Conservation (phyloP, 1,140 invertebrate species). For the Drosophila triauraria region DNA sequence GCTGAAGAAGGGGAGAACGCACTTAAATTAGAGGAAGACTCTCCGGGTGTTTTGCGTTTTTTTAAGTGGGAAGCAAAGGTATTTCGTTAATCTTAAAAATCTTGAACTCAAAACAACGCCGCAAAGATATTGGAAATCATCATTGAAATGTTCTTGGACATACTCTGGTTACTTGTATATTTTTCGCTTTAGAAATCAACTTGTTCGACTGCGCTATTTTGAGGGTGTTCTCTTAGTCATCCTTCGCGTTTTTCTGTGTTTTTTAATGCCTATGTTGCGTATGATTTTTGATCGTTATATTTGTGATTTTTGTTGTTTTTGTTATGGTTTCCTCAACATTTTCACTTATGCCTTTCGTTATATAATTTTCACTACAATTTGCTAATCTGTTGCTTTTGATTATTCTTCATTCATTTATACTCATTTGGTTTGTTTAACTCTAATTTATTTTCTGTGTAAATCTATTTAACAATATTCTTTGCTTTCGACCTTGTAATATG, state of each 20-base stretch:
- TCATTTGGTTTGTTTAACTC: conserved; percentile 51
- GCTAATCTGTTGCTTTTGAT: conserved; percentile 77
- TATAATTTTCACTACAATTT: conserved; percentile 71
- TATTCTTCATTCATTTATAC: conserved; percentile 68
- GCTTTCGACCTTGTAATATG: conserved; percentile 73
- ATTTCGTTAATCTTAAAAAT: conserved; percentile 33
- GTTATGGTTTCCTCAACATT: conserved; percentile 24
- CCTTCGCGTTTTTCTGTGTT: conserved; percentile 15
- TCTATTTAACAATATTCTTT: conserved; percentile 82
- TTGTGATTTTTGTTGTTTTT: conserved; percentile 32
- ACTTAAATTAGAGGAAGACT: conserved; percentile 79
- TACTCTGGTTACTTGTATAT: conserved; percentile 1
- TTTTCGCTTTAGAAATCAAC: conserved; percentile 39
- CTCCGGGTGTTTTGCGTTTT: conserved; percentile 63
- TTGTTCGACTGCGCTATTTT: conserved; percentile 58
- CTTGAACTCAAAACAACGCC: conserved; percentile 44
- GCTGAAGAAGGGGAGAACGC: conserved; percentile 25
- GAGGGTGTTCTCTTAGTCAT: conserved; percentile 25
- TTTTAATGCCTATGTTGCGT: conserved; percentile 51
- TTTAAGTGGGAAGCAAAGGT: conserved; percentile 66
- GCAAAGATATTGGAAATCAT: conserved; percentile 41
- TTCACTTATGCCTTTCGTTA: conserved; percentile 51
- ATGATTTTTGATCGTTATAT: conserved; percentile 52
- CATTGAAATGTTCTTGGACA: conserved; percentile 9
- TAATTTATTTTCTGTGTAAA: conserved; percentile 61